Conservation (phyloP, 2,113 vertebrate species). For the Trogon surrucura region DNA sequence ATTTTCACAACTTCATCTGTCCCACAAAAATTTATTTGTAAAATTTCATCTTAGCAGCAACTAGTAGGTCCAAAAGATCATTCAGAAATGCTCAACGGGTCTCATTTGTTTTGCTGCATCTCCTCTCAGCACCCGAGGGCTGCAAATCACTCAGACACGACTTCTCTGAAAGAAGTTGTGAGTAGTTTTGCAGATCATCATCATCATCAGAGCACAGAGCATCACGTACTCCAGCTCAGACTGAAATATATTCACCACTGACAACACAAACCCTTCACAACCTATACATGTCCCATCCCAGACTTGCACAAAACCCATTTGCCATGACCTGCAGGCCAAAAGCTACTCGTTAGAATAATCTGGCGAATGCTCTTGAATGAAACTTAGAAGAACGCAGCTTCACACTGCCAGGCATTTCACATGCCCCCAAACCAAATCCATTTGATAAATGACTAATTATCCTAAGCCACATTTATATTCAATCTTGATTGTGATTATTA, state of each 20-base stretch:
- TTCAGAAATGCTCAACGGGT: not conserved
- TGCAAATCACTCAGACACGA: not conserved
- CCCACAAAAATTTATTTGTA: not conserved
- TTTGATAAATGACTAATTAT: conserved; percentile 22
- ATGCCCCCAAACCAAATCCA: not conserved
- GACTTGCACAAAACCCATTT: not conserved
- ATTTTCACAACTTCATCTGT: conserved; percentile 42
- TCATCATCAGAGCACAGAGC: not conserved
- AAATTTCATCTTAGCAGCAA: conserved; percentile 31
- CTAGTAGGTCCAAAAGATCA: not conserved
- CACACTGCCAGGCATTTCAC: not conserved
- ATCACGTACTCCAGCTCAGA: not conserved
- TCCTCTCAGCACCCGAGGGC: not conserved
- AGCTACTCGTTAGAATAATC: not conserved
- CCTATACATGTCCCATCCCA: not conserved
- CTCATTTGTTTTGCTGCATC: not conserved
- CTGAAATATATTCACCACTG: not conserved
- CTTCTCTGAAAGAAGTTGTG: not conserved
- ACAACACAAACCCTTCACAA: not conserved
- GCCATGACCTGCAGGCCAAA: not conserved
- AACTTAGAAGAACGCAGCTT: not conserved
- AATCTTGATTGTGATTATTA: conserved; percentile 29
- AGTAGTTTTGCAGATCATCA: not conserved
- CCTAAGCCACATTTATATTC: not conserved
- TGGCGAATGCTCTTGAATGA: not conserved